These are phyloP conservation scores for Rhabdomys pumilio DNA, from an alignment of 2,797 vertebrate species.

Conservation along the genomic window DNA sequence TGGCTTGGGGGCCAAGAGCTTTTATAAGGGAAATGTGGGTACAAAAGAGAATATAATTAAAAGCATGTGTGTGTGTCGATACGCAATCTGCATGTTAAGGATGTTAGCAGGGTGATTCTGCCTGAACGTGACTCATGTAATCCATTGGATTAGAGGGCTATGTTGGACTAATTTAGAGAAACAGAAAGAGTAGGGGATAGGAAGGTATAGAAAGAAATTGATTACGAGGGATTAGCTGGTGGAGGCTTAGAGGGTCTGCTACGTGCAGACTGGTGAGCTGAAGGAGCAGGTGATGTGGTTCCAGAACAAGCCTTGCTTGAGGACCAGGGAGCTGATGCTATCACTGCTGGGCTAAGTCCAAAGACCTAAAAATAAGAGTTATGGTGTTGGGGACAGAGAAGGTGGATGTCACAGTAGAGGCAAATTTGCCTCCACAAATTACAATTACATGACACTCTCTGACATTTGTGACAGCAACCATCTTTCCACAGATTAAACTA, in stretches of 20 bases:
- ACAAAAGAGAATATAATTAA: constrained; percentile 32
- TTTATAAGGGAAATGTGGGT: constrained; percentile 64
- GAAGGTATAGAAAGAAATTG: background rate
- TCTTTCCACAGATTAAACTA: background rate
- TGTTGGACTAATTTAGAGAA: background rate
- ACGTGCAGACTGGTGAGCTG: background rate
- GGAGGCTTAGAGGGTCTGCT: background rate
- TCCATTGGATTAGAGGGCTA: background rate
- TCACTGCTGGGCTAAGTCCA: background rate
- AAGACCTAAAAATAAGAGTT: background rate
- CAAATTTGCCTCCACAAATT: background rate
- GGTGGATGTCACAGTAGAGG: no score
- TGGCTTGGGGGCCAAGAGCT: background rate
- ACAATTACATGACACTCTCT: background rate
- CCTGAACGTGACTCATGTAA: background rate
- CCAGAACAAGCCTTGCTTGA: background rate
- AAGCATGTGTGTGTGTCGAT: background rate
- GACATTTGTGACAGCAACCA: background rate
- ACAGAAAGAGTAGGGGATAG: background rate
- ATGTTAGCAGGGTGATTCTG: background rate
- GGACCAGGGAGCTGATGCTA: background rate
- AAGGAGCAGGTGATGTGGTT: background rate
- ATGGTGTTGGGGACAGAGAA: background rate
- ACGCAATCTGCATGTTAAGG: background rate
- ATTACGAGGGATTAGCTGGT: background rate